Conservation (phyloP, 2,888 invertebrate genomes). For the Brachypterus glaber region DNA sequence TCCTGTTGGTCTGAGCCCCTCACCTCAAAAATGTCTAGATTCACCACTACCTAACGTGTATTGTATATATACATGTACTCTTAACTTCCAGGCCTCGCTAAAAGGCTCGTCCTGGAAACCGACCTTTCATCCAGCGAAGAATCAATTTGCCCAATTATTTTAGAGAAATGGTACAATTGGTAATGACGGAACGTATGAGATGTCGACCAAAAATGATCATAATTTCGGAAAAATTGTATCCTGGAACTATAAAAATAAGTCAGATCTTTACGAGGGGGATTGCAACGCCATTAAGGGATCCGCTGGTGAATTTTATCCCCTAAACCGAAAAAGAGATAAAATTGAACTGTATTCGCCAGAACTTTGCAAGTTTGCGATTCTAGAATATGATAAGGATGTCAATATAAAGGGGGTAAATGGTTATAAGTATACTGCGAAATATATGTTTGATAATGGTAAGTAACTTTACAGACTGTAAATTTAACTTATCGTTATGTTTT, state of each 20-base stretch:
- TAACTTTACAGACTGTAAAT: no score
- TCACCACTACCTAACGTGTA: no score
- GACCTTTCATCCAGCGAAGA: no score
- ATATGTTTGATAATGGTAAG: constrained; percentile 59
- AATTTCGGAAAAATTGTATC: constrained; percentile 58
- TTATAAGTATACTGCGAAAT: constrained; percentile 55
- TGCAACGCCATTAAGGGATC: constrained; percentile 62
- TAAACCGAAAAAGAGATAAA: constrained; percentile 50
- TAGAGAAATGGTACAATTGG: constrained; percentile 66
- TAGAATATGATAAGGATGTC: constrained; percentile 53
- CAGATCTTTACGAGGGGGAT: constrained; percentile 45
- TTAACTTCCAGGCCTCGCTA: no score
- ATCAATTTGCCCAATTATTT: no score
- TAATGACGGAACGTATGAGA: constrained; percentile 63
- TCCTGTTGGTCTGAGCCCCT: no score
- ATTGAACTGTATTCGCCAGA: constrained; percentile 62
- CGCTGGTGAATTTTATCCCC: constrained; percentile 72
- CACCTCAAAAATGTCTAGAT: no score
- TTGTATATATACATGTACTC: no score
- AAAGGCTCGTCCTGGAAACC: no score
- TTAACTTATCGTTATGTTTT: no score
- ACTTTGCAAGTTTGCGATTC: constrained; percentile 57
- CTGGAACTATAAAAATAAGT: constrained; percentile 60
- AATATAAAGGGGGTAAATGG: constrained; percentile 51
- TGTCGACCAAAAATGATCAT: constrained; percentile 57